Evolutionary conservation across 2,113 vertebrate species (phyloP), one percentile per base, ranked within the genome.

Genomic region (Cinclus cinclus): DNA sequence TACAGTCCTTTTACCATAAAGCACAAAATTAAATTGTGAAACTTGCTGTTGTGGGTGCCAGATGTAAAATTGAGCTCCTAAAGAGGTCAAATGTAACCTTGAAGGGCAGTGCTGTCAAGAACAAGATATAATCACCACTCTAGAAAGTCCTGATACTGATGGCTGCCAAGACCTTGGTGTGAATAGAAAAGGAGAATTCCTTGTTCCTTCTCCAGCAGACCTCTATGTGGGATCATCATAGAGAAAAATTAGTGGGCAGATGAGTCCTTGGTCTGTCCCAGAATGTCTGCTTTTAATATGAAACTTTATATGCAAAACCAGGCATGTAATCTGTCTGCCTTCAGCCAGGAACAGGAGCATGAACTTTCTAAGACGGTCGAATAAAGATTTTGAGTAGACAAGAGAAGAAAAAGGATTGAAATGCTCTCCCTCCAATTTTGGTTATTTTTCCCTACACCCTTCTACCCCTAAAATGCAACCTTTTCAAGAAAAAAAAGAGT

Each of bases 11-110:
- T 37, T 68, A 39, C 15, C 21, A n/a, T 56, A 35, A 85, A 69
- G 37, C 0, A 1, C 52, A 79, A 56, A 33, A 90, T 41, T 47
- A 76, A 67, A 41, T 67, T 24, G 25, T 78, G 37, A 50, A 78
- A 63, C 35, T 81, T 2, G 0, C 7, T 79, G 42, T 78, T 63
- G 13, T 59, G 52, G 42, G 39, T 22, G 33, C 47, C 65, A 78
- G 55, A 82, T 68, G 23, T 84, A 35, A 78, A 78, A 70, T 28
- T 24, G 47, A 60, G 47, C 44, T 91, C 30, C 73, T 91, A 63
- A 91, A 75, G 47, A 78, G 39, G 71, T 84, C 59, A 59, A 74
- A 42, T 63, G 16, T 63, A 89, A 77, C 87, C 64, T 84, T 91
- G 87, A 94, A 92, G 33, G 31, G 55, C 10, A 39, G 21, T 55